Evolutionary conservation across 2,113 vertebrate species (phyloP), one percentile per base, ranked within the genome.

Genomic region (Strix aluco): DNA sequence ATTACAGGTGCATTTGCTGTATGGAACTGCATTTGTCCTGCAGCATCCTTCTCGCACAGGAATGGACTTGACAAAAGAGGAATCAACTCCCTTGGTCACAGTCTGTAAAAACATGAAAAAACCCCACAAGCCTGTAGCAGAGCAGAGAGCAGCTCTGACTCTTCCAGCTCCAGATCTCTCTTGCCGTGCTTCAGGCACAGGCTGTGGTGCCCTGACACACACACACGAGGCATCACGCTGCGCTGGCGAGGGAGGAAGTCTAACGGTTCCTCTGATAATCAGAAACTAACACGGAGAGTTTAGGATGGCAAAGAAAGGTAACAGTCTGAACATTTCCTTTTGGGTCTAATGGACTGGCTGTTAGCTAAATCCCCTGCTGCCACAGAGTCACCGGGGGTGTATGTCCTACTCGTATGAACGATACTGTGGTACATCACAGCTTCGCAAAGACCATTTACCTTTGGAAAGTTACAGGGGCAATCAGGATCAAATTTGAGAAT

Each of bases 181-280:
- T 52, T 44, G 27, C 32, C 8, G 1, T 9, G n/a, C 44, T 55
- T 59, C 27, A 66, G 78, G 26, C 38, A 57, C 10, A 7, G 44
- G 3, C 32, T 29, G 40, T 9, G 20, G 44, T 78, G 13, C 55
- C 47, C 17, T 20, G 44, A 22, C 38, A 26, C 1, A 1, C 1
- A 1, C 2, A 1, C 11, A 1, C 3, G 61, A 49, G 36, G n/a
- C 32, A 10, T 52, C 22, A 1, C 26, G 3, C 36, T 34, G 34
- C 59, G 38, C 38, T 25, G 20, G 30, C 23, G 6, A 54, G 40
- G 30, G 15, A 55, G 49, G 22, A 47, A 49, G 10, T 30, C 27
- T 19, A 5, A 42, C 1, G 1, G 8, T 46, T 71, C 52, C 27
- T 74, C 71, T 75, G 91, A 13, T 46, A 11, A 11, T 15, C 14